Evolutionary conservation across 2,797 vertebrate species (phyloP), one percentile per base, ranked within the genome.

Genomic region (Eidolon dupreanum): DNA sequence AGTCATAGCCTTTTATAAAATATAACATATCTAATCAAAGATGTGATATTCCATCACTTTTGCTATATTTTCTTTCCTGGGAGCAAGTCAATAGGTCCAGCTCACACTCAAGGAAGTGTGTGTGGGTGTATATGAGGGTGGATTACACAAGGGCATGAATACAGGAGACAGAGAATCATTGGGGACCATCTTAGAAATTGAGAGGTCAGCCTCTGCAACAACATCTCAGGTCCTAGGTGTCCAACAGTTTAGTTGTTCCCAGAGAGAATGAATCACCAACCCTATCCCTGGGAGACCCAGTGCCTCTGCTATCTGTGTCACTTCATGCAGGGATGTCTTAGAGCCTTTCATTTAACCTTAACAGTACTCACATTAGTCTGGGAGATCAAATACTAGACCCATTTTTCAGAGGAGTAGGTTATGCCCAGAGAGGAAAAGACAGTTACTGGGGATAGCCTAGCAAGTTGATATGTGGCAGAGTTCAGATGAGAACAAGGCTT

Each of bases 11-110:
- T 75, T 55, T 75, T 82, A 74, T 43, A 73, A 70, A 71, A 68
- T 53, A 43, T 53, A 51, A 53, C 51, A 61, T 28, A 33, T 51
- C 86, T 82, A 49, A 51, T 57, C 73, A 66, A 63, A 90, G 78
- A 61, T 51, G 68, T 89, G 94, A 83, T 36, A 51, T 41, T 75
- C 61, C 36, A 53, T 90, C 71, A 55, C 28, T 65, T 51, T 78
- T n/a, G 61, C 93, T 91, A 28, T 71, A 36, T 89, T 93, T 94
- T 73, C 82, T 96, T 95, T 22, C 81, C 53, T 41, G 53, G 38
- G 46, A 74, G 12, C 43, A n/a, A 33, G 73, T 86, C 55, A 26
- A 28, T 83, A 24, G 36, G 51, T 28, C n/a, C 24, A 86, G 24
- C 73, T 83, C 57, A 61, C 8, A 49, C 36, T 89, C n/a, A 33